Evolutionary conservation across 2,888 invertebrate species (phyloP).

Genomic region (Lepidocyrtoides sp.): DNA sequence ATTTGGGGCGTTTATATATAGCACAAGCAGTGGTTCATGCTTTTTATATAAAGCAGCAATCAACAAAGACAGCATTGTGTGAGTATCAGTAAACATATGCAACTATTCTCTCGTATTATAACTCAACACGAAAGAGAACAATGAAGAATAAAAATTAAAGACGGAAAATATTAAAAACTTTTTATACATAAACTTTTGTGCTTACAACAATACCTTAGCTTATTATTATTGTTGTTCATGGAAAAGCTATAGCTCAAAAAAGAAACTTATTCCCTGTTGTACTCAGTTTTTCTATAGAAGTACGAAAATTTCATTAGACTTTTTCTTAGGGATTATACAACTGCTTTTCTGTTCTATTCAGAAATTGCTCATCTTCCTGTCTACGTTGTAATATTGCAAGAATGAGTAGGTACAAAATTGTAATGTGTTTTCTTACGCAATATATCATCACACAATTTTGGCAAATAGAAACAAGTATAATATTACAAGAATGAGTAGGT

Average conservation of each 20-base stretch:
- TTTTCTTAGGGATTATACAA: constrained; percentile 16
- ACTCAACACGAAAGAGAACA: background rate
- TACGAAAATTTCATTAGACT: constrained; percentile 31
- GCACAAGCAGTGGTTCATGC: too few species aligned
- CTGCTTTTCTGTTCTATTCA: background rate
- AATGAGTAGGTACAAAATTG: background rate
- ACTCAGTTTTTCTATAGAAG: background rate
- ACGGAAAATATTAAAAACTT: constrained; percentile 16
- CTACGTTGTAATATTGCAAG: background rate
- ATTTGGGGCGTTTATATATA: background rate
- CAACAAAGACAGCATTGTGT: too few species aligned
- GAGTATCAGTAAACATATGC: too few species aligned
- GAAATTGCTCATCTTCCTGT: background rate
- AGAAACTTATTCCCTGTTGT: background rate
- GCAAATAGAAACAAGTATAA: too few species aligned
- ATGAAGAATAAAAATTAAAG: background rate
- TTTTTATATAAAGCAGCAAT: too few species aligned
- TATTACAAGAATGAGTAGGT: background rate
- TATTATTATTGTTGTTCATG: background rate
- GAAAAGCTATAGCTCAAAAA: background rate
- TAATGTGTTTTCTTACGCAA: background rate
- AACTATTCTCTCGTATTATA: too few species aligned
- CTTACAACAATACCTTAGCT: background rate
- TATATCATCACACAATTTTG: background rate
- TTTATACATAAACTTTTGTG: background rate